phyloP scores from a whole-genome alignment of 2,888 invertebrate genomes.

The Ichneumoninae sp. region DNA sequence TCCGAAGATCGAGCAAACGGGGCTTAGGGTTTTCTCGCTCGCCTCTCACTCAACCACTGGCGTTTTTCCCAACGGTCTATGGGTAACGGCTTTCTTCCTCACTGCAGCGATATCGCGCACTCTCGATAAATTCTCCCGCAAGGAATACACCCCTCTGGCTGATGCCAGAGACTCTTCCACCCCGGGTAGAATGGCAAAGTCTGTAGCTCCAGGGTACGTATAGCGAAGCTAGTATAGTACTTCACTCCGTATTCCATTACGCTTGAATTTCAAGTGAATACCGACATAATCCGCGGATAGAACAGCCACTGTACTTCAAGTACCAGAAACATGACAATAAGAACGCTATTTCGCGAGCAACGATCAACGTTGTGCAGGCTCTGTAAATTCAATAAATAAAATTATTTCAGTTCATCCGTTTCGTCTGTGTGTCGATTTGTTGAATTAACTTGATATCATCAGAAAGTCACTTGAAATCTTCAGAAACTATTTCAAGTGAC shows the following conservation, averaged over 20 bases:
- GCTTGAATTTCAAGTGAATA: constrained; percentile 1
- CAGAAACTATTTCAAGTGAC: not conserved
- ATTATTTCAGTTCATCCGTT: not conserved
- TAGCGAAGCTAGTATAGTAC: not conserved
- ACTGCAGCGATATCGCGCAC: constrained; percentile 35
- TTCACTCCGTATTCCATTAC: constrained; percentile 10
- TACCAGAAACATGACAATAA: not conserved
- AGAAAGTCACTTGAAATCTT: too few relatives aligned
- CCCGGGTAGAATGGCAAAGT: constrained; percentile 18
- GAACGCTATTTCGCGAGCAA: not conserved
- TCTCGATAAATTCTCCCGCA: constrained; percentile 54
- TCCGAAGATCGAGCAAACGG: constrained; percentile 10
- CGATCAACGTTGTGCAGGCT: not conserved
- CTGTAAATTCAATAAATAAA: constrained; percentile 1
- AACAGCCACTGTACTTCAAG: not conserved
- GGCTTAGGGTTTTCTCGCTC: constrained; percentile 45
- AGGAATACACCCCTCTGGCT: constrained; percentile 48
- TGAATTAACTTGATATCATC: not conserved
- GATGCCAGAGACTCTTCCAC: constrained; percentile 16
- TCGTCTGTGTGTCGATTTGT: not conserved
- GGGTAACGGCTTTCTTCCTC: constrained; percentile 31
- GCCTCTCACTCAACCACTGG: constrained; percentile 43
- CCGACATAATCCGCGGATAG: not conserved
- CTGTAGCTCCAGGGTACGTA: not conserved
- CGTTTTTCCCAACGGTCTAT: constrained; percentile 32